These are phyloP conservation scores for Nixonia krombeini DNA, from an alignment of 1,140 invertebrate species.

Conservation along the genomic window DNA sequence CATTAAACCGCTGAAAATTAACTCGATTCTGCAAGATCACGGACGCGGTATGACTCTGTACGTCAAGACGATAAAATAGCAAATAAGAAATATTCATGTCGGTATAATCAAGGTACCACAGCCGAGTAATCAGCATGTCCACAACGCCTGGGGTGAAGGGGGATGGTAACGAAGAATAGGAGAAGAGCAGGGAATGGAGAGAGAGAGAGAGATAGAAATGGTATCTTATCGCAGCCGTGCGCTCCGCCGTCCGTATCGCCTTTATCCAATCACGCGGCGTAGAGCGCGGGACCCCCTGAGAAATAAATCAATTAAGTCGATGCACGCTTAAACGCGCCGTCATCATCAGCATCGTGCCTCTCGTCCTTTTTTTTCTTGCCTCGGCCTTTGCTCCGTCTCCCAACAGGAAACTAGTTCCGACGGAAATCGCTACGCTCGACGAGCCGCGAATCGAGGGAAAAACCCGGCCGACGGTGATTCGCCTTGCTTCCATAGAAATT, in stretches of 20 bases:
- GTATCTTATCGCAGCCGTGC: constrained; percentile 21
- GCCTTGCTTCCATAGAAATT: too few relatives aligned
- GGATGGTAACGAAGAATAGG: constrained; percentile 9
- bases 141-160: constrained; percentile 12
- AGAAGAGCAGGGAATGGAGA: constrained; percentile 5
- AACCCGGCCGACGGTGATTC: constrained; percentile 14
- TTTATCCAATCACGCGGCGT: constrained; percentile 47
- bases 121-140: constrained; percentile 26
- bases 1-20: constrained; percentile 35
- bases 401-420: constrained; percentile 44
- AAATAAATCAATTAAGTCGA: constrained; percentile 53
- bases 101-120: constrained; percentile 29
- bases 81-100: constrained; percentile 34
- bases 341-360: constrained; percentile 33
- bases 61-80: constrained; percentile 13
- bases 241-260: constrained; percentile 41
- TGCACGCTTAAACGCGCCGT: constrained; percentile 51
- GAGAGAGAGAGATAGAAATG: constrained; percentile 15
- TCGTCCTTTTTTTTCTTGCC: constrained; percentile 13
- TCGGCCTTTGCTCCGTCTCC: constrained; percentile 11
- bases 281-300: constrained; percentile 29
- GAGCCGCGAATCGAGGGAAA: constrained; percentile 17
- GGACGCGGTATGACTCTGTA: constrained; percentile 12
- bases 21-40: constrained; percentile 36
- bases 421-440: constrained; percentile 30